Evolutionary conservation across 2,888 invertebrate genomes (phyloP).

Genomic region (Caenorhabditis sp.): DNA sequence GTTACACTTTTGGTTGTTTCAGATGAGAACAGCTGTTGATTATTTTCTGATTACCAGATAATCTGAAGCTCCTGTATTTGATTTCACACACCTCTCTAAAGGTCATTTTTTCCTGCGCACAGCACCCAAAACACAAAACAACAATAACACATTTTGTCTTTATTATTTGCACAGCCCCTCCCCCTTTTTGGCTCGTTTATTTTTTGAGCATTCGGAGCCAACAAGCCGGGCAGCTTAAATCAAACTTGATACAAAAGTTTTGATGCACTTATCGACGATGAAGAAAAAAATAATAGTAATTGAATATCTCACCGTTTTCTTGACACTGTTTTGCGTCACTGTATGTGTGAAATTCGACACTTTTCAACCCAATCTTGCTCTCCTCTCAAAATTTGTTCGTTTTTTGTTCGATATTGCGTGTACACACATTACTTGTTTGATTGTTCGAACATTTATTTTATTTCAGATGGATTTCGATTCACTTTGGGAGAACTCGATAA

Average conservation of each 20-base stretch:
- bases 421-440: background rate
- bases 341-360: background rate
- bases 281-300: too few species aligned
- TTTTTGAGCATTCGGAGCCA: background rate
- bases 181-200: background rate
- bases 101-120: background rate
- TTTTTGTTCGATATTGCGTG: background rate
- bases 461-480: background rate
- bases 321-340: background rate
- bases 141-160: background rate
- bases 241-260: too few species aligned
- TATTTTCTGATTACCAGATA: too few species aligned
- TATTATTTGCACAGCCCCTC: background rate
- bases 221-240: too few species aligned
- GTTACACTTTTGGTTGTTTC: too few species aligned
- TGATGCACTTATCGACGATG: too few species aligned
- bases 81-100: background rate
- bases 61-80: too few species aligned
- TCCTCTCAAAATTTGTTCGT: background rate
- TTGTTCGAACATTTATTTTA: background rate
- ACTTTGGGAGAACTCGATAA: background rate
- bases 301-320: background rate
- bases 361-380: background rate
- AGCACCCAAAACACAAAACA: background rate
- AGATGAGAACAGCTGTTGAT: too few species aligned